These are phyloP conservation scores for Vespertilio murinus DNA, from an alignment of 2,797 vertebrate genomes.

Conservation along the genomic window DNA sequence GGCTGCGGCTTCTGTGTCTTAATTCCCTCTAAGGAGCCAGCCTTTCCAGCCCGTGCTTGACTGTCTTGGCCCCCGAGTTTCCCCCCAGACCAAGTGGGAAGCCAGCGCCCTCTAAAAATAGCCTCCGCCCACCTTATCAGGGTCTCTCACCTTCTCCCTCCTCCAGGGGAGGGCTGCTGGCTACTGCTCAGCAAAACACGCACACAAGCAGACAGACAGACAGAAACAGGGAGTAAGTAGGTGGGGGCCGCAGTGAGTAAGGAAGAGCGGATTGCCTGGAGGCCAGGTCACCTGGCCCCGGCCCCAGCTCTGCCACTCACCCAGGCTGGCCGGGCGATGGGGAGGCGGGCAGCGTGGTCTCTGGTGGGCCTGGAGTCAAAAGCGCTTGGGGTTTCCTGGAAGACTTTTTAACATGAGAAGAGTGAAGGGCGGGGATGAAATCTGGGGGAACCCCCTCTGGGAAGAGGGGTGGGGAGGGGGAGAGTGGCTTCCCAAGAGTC, in stretches of 20 bases:
- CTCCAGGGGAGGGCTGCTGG: neutral
- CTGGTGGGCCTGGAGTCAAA: neutral
- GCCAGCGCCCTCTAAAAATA: slow-evolving; percentile 70
- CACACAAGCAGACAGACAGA: too few relatives aligned
- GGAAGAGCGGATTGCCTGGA: neutral
- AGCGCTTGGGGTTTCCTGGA: neutral
- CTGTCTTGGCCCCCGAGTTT: neutral
- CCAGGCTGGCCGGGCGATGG: neutral
- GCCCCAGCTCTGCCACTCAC: neutral
- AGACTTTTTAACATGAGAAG: neutral
- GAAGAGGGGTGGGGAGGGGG: neutral
- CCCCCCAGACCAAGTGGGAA: slow-evolving; percentile 24
- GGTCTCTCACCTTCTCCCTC: slow-evolving; percentile 63
- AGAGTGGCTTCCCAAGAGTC: neutral
- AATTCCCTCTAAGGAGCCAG: neutral
- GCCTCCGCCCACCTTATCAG: slow-evolving; percentile 70
- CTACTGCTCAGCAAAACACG: neutral
- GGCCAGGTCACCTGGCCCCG: neutral
- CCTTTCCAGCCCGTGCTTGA: neutral
- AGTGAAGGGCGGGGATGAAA: neutral
- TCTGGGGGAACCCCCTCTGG: neutral
- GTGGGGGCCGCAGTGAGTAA: neutral
- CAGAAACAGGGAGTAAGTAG: neutral
- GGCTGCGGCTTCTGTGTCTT: neutral
- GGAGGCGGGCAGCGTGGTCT: neutral